phyloP scores from a whole-genome alignment of 2,888 invertebrate genomes.

The Eulithis prunata region DNA sequence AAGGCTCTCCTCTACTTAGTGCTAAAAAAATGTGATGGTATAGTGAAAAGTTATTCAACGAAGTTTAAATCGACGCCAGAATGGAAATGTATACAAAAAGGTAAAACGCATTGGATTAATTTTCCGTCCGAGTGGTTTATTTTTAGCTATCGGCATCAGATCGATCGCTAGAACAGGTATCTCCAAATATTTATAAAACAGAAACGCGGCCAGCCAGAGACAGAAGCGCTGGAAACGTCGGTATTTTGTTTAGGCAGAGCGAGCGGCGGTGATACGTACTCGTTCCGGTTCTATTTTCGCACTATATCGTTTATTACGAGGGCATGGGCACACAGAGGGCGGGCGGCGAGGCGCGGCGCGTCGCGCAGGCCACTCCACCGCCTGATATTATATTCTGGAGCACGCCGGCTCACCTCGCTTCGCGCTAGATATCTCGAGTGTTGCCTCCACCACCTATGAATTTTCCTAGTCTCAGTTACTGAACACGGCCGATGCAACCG shows the following conservation, averaged over 20 bases:
- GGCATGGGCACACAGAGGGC: conserved; percentile 62
- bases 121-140: conserved; percentile 3
- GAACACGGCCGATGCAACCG: conserved; percentile 73
- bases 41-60: conserved; percentile 28
- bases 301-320: conserved; percentile 77
- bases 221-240: conserved; percentile 66
- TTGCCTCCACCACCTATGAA: conserved; percentile 80
- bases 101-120: conserved; percentile 8
- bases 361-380: conserved; percentile 74
- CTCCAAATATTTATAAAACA: conserved; percentile 66
- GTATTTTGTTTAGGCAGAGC: conserved; percentile 78
- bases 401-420: conserved; percentile 79
- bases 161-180: conserved; percentile 60
- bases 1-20: conserved; percentile 25
- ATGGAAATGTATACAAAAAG: conserved; percentile 1
- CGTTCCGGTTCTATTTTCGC: conserved; percentile 79
- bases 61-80: not conserved
- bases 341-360: conserved; percentile 51
- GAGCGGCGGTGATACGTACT: conserved; percentile 50
- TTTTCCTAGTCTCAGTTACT: conserved; percentile 79
- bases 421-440: conserved; percentile 84
- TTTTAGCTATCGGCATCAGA: conserved; percentile 51
- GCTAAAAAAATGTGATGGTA: conserved; percentile 29
- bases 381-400: conserved; percentile 84
- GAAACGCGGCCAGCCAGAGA: conserved; percentile 65